Base-by-base conservation (phyloP, 1,140 invertebrate species). In the Anastrepha ludens region DNA sequence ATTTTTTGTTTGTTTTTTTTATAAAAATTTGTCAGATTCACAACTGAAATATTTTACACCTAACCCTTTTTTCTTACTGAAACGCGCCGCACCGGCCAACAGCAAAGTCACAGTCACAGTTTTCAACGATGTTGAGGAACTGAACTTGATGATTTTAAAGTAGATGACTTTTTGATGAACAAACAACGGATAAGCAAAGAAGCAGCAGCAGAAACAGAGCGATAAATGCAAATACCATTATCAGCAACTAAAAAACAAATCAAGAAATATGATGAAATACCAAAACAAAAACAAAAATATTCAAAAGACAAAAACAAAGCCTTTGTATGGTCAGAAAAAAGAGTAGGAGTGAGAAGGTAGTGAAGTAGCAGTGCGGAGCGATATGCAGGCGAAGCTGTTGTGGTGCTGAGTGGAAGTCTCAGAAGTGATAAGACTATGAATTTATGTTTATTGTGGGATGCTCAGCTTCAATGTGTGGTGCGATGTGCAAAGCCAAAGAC, bases 51-150 rank as follows among this genome's bases (percentile, higher is more conserved):
- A 47, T 15, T n/a, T 74, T 74, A 17, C 41, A 70, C 65, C 11
- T 55, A 41, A 70, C 11, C 2, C 39, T 47, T 74, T 47, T 17
- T 62, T 8, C 15, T n/a, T 67, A 8, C 64, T 67, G 5, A 20
- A 78, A 78, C 47, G 13, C 17, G 47, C 13, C 2, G 17, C 50
- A 55, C 50, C 50, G 6, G 9, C 50, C 5, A 55, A 6, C 50
- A 55, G 6, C 50, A 55, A 47, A 15, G 9, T 88, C 90, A 90
- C 88, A 91, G 90, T 88, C 88, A 70, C 74, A 20, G 29, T 81
- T 81, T 20, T 41, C 47, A 55, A 55, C 74, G 74, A 20, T 81
- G n/a, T 0, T 81, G 9, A 58, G 17, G 8, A 55, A 81, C 74
- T 81, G 3, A 55, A 81, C 44, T 17, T n/a, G 17, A 20, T 11